These are phyloP conservation scores for Catharus ustulatus DNA, from an alignment of 2,797 vertebrate species.

Conservation along the genomic window DNA sequence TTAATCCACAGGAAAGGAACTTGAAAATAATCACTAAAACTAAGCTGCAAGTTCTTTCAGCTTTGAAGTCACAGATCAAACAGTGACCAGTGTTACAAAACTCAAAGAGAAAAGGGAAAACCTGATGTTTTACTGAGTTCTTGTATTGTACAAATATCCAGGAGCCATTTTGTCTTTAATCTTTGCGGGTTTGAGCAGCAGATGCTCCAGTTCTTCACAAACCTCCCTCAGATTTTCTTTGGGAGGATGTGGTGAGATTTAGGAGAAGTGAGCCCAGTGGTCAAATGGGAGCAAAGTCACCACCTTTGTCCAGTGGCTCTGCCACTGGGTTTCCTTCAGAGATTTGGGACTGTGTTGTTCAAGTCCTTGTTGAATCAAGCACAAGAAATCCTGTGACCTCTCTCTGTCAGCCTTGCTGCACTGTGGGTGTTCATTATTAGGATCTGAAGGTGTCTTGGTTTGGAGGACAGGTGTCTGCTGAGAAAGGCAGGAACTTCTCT, in stretches of 20 bases:
- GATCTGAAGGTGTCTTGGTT: no score
- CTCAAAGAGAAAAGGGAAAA: neutral
- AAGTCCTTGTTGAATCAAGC: neutral
- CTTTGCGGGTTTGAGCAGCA: constrained; percentile 68
- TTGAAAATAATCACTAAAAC: constrained; percentile 28
- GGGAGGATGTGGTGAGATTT: constrained; percentile 70
- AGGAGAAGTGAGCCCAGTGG: constrained; percentile 40
- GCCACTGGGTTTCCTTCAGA: neutral
- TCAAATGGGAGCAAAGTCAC: constrained; percentile 16
- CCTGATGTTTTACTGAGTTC: neutral
- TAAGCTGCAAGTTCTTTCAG: neutral
- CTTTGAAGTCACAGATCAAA: constrained; percentile 35
- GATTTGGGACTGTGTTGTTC: neutral
- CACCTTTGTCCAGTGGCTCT: neutral
- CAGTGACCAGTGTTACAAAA: neutral
- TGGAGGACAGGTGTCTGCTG: no score
- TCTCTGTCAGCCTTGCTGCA: neutral
- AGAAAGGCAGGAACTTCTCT: no score
- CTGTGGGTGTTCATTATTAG: neutral
- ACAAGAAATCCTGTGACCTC: neutral
- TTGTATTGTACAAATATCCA: neutral
- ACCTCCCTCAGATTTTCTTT: constrained; percentile 66
- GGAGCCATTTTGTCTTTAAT: neutral
- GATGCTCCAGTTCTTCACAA: constrained; percentile 27
- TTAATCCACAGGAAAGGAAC: constrained; percentile 24